phyloP scores from a whole-genome alignment of 2,113 vertebrate species.

The Solea solea region DNA sequence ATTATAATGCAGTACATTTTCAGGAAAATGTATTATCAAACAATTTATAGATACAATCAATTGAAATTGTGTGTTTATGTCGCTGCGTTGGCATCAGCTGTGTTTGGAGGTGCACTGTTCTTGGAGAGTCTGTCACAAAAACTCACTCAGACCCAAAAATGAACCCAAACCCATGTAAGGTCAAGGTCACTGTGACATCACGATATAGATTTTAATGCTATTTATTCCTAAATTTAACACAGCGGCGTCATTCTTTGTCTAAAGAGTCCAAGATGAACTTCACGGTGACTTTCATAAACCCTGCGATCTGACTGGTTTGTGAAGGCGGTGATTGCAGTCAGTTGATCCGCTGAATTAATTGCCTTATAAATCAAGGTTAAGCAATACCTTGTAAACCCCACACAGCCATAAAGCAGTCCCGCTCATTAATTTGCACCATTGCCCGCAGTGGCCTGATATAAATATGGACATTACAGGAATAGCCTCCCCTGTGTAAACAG shows the following conservation, averaged over 20 bases:
- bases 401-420: background rate
- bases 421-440: slow-evolving; percentile 15
- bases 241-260: background rate
- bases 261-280: background rate
- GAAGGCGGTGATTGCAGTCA: background rate
- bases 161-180: background rate
- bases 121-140: background rate
- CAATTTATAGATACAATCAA: too few species aligned
- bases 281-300: background rate
- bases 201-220: background rate
- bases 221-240: too few species aligned
- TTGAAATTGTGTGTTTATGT: too few species aligned
- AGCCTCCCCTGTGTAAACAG: background rate
- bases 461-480: background rate
- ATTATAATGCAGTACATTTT: too few species aligned
- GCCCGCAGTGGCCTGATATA: background rate
- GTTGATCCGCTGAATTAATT: background rate
- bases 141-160: background rate
- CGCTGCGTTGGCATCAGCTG: too few species aligned
- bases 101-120: too few species aligned
- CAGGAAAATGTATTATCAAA: too few species aligned
- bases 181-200: background rate
- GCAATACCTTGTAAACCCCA: slow-evolving; percentile 1
- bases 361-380: slow-evolving; percentile 5
- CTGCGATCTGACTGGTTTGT: background rate